These are phyloP conservation scores for Erebia ligea DNA, from an alignment of 2,888 invertebrate genomes.

Conservation along the genomic window DNA sequence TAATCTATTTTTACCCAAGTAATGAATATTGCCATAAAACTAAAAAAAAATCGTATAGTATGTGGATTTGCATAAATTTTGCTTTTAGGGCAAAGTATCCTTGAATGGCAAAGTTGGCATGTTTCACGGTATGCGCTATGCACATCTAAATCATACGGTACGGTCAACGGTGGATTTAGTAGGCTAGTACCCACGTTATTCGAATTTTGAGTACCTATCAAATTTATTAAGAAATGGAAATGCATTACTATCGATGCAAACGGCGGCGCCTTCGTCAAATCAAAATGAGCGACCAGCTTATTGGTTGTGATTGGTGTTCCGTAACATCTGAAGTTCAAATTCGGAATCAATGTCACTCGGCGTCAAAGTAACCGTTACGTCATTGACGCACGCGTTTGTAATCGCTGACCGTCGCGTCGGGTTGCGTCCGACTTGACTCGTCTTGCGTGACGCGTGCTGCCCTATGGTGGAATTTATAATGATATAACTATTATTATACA, in stretches of 20 bases:
- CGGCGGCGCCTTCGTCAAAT: not conserved
- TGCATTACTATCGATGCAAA: not conserved
- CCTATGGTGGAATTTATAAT: slow-evolving; percentile 36
- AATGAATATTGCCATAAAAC: too few species aligned
- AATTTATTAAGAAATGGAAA: not conserved
- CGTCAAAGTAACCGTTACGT: slow-evolving; percentile 60
- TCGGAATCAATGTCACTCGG: slow-evolving; percentile 59
- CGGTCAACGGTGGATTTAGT: too few species aligned
- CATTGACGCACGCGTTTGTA: slow-evolving; percentile 57
- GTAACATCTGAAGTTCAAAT: slow-evolving; percentile 53
- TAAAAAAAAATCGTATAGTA: too few species aligned
- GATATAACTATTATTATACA: not conserved
- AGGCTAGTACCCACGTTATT: too few species aligned
- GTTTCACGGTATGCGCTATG: too few species aligned
- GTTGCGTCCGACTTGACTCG: slow-evolving; percentile 57
- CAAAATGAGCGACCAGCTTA: slow-evolving; percentile 5
- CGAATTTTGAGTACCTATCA: too few species aligned
- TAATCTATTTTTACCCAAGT: too few species aligned
- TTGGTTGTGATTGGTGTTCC: slow-evolving; percentile 40
- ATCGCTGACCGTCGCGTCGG: slow-evolving; percentile 47
- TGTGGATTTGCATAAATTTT: too few species aligned
- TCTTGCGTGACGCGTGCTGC: slow-evolving; percentile 61
- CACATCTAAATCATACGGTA: too few species aligned
- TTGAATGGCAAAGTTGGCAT: too few species aligned
- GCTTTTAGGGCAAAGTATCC: too few species aligned